Conservation (phyloP, 2,888 invertebrate species). For the Drosophila testacea region DNA sequence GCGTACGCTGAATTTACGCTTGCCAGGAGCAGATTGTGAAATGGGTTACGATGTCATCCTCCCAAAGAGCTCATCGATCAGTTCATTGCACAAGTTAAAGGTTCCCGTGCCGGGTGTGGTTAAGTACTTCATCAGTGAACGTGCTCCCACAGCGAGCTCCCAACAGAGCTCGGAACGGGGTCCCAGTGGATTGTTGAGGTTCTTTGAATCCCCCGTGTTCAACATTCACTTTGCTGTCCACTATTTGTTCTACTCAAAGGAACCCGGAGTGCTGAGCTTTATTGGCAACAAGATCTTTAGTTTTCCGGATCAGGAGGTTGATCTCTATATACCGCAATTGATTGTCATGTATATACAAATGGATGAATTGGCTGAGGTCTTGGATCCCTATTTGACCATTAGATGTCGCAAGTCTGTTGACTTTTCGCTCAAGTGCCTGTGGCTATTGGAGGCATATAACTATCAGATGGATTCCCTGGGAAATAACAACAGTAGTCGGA, state of each 20-base stretch:
- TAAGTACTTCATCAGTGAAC: constrained; percentile 84
- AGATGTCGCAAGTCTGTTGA: constrained; percentile 97
- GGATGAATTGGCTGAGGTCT: constrained; percentile 97
- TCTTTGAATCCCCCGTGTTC: constrained; percentile 98
- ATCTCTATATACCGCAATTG: constrained; percentile 98
- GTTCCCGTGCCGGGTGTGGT: constrained; percentile 85
- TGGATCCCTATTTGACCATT: constrained; percentile 92
- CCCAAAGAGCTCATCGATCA: constrained; percentile 82
- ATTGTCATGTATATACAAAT: constrained; percentile 99
- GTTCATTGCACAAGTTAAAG: constrained; percentile 83
- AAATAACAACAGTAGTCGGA: constrained; percentile 77
- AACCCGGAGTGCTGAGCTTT: constrained; percentile 98
- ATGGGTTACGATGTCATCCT: constrained; percentile 38
- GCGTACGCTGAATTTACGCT: constrained; percentile 74
- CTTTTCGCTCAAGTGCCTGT: constrained; percentile 97
- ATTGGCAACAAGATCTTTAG: constrained; percentile 99
- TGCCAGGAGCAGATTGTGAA: constrained; percentile 67
- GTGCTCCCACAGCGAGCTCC: constrained; percentile 45
- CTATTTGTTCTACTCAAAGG: constrained; percentile 99
- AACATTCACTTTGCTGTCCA: constrained; percentile 99
- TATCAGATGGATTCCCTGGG: constrained; percentile 83
- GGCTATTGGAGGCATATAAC: constrained; percentile 96
- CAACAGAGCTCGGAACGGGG: constrained; percentile 83
- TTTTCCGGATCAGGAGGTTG: constrained; percentile 96
- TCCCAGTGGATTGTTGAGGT: constrained; percentile 86